These are phyloP conservation scores for Atethmia centrago DNA, from an alignment of 2,888 invertebrate genomes.

Conservation along the genomic window DNA sequence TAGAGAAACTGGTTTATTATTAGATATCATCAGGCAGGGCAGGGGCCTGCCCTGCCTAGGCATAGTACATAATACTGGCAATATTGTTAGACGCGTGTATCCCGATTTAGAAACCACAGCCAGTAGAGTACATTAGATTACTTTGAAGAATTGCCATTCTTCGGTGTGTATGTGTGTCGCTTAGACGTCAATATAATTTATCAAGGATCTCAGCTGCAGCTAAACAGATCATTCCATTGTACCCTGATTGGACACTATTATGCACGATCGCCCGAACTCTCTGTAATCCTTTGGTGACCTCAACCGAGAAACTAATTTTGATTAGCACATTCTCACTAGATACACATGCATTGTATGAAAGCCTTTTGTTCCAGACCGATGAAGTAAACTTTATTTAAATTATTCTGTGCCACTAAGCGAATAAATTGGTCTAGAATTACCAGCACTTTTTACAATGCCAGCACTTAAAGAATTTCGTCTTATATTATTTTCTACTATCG, in stretches of 20 bases:
- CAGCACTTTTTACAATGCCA: too few species aligned
- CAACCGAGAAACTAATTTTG: constrained; percentile 49
- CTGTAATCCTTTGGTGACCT: constrained; percentile 22
- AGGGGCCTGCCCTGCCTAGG: too few species aligned
- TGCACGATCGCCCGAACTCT: not conserved
- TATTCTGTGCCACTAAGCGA: not conserved
- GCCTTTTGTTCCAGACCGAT: constrained; percentile 15
- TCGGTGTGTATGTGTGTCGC: too few species aligned
- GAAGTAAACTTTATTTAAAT: constrained; percentile 14
- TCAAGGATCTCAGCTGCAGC: constrained; percentile 11
- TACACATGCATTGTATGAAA: constrained; percentile 13
- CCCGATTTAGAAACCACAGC: not conserved
- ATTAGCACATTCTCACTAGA: constrained; percentile 21
- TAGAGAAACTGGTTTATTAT: not conserved
- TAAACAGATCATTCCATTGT: constrained; percentile 13
- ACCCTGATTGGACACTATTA: constrained; percentile 5
- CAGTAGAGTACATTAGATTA: not conserved
- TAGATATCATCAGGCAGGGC: not conserved
- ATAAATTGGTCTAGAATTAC: not conserved
- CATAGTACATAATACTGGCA: not conserved
- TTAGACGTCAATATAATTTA: not conserved
- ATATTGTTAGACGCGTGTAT: not conserved
- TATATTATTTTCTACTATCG: not conserved
- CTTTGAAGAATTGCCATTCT: not conserved
- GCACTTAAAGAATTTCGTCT: too few species aligned